Conservation (phyloP, 1,140 invertebrate species). For the Drosophila tani region DNA sequence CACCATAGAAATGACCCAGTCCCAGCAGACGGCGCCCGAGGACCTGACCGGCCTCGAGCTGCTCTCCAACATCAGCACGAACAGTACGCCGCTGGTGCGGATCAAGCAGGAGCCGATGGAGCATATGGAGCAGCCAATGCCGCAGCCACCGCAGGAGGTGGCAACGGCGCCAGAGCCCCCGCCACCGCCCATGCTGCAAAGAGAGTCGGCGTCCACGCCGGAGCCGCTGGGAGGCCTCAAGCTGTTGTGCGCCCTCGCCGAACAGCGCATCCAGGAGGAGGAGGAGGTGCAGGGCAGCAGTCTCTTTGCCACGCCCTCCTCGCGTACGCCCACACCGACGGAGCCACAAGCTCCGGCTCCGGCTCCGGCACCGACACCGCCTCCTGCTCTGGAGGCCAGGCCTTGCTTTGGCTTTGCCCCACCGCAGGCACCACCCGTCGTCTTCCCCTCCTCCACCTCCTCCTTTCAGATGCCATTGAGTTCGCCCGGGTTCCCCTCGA, state of each 20-base stretch:
- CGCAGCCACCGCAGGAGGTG: conserved; percentile 18
- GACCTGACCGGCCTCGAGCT: conserved; percentile 93
- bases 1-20: conserved; percentile 14
- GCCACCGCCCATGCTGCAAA: conserved; percentile 68
- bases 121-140: conserved; percentile 54
- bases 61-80: conserved; percentile 91
- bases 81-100: conserved; percentile 62
- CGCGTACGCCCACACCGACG: conserved; percentile 59
- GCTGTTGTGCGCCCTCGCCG: conserved; percentile 93
- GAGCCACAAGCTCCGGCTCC: not conserved
- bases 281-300: conserved; percentile 86
- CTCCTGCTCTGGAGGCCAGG: conserved; percentile 31
- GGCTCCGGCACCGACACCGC: conserved; percentile 5
- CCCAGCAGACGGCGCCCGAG: conserved; percentile 78
- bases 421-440: conserved; percentile 14
- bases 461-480: conserved; percentile 52
- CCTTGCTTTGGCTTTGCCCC: conserved; percentile 44
- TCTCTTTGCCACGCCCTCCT: conserved; percentile 67
- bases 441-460: conserved; percentile 34
- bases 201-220: conserved; percentile 70
- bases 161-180: conserved; percentile 46
- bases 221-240: conserved; percentile 90
- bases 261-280: conserved; percentile 93
- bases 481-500: conserved; percentile 73
- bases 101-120: conserved; percentile 83